Evolutionary conservation across 2,888 invertebrate genomes (phyloP), one percentile per base, ranked within the genome.

Genomic region (Axea sp.): DNA sequence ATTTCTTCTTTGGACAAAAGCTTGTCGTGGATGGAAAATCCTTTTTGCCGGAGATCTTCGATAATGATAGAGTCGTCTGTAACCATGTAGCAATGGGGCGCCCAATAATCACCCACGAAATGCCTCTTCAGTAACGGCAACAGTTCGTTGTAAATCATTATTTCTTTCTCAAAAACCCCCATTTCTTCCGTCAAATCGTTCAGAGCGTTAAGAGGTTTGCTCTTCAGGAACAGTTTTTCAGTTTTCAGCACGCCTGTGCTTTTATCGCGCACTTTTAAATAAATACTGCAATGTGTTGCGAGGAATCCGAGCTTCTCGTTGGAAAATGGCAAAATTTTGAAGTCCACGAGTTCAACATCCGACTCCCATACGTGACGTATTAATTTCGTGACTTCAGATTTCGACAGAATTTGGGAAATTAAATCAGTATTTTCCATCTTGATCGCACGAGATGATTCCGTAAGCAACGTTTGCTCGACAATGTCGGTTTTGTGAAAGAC

Each of bases 161-260:
- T 86, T 80, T 91, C 91, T 35, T 90, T 89, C 14, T 85, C 81
- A 69, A 90, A 90, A 0, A 89, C 88, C 0, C 88, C 88, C 39
- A 87, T 83, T 24, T 90, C 89, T 15, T 84, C 81, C 0, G 90
- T 76, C 0, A 90, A 76, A 73, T 90, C 89, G 79, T 89, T 90
- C 8, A 86, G 81, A 0, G 79, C 79, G 41, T 90, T 87, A 55
- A 85, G 86, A 0, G 92, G 92, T 51, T 91, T 86, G 2, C 89
- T 88, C 83, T 93, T 93, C 0, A 91, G 86, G 79, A 93, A 93
- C 64, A 91, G 90, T 12, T 81, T 82, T 0, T 87, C n/a, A 1
- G 11, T 67, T 7, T 77, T 35, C 0, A 22, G 22, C 0, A 55
- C 55, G 0, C 45, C 14, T 3, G 49, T 30, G 1, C n/a, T 47